Evolutionary conservation across 2,888 invertebrate species (phyloP), one percentile per base, ranked within the genome.

Genomic region (Prosapia bicincta): DNA sequence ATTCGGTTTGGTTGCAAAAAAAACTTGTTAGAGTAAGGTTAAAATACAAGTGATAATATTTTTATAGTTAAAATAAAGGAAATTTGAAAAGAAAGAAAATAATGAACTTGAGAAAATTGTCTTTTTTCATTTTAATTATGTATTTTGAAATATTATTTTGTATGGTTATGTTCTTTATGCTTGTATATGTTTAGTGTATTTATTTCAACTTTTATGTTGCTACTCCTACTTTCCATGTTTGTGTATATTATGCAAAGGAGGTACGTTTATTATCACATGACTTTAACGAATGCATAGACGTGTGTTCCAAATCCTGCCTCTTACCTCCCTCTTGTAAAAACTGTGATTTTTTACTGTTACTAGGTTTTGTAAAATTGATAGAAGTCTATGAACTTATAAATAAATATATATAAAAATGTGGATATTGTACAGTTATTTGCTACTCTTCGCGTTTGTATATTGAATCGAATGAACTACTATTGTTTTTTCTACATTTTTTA

Each of bases 331-430:
- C 71, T 72, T 72, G 72, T 76, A 70, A 74, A 71, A 78, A 76
- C 78, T 78, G 78, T 78, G 77, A 77, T 80, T 79, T 80, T 76
- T 78, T 76, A 79, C 78, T 79, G 78, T 76, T 78, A 77, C 66
- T 76, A 72, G 72, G 70, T 76, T 76, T 76, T 76, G 76, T 76
- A 76, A 73, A 76, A 66, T 72, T 69, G n/a, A 72, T 72, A 72
- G 73, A 25, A 73, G 25, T 73, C 43, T 74, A 74, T 68, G 69
- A 66, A 32, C 30, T 24, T 75, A 71, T 75, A 75, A 67, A 70
- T 70, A 66, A 28, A 25, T 67, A 67, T 67, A 25, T 67, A 25
- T n/a, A 68, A n/a, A 24, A 67, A 75, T 73, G 76, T 76, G 23
- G 20, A 76, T 76, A 76, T 54, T 76, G 76, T 76, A 76, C 72